Base-by-base conservation (phyloP, 1,140 invertebrate species). In the Steinernema khuongi region DNA sequence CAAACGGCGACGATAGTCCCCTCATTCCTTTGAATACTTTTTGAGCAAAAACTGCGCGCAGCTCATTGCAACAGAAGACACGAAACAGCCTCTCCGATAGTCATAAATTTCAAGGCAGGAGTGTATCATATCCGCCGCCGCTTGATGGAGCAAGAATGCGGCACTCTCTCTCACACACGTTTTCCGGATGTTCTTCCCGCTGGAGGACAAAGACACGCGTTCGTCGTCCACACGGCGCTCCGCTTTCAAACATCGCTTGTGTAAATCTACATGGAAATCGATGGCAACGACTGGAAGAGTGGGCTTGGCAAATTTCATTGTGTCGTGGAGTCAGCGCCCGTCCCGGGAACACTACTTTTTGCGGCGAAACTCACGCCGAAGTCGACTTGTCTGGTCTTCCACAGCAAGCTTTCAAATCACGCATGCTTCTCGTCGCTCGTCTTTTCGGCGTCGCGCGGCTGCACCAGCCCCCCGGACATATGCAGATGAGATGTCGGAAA, bases 201-300 rank as follows among this genome's bases (percentile, higher is more conserved):
- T 26, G 26, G 22, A 60, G 4, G 22, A n/a, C n/a, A n/a, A n/a
- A n/a, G n/a, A n/a, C n/a, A n/a, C n/a, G 50, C 50, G 50, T 22
- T 60, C 26, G 14, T 60, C 50, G 50, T 60, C 7, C 7, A 41
- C 26, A 26, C 50, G 19, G 50, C 50, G 7, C 50, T n/a, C n/a
- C 2, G 50, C 50, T 60, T 14, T 60, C 14, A 60, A 41, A 7
- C n/a, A 41, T 41, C 7, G 36, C 36, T 41, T 41, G 36, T n/a
- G n/a, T 11, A 7, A 60, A 60, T 60, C 50, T 60, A 22, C 50
- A 26, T 22, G 22, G 26, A 60, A 60, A 60, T 60, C 50, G 50
- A 60, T 60, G 26, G 19, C 50, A 60, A 60, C 50, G 50, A 60
- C 50, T 60, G 50, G 50, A 60, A 60, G 50, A 60, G 50, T 26